Base-by-base conservation (phyloP, 2,797 vertebrate genomes). In the Selene dorsalis region DNA sequence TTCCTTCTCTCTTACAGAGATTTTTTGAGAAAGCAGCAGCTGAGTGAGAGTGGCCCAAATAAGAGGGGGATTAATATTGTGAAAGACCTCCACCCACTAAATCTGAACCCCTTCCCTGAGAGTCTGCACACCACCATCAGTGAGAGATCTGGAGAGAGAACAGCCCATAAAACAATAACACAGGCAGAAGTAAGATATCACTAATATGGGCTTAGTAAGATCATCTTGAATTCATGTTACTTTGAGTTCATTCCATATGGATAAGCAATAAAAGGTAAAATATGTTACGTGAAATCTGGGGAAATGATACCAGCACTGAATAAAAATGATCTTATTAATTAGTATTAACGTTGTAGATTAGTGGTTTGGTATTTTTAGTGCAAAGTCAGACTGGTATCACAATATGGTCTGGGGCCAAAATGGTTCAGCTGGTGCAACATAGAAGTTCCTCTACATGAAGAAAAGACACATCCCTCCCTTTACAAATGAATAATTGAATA, bases 31-130 rank as follows among this genome's bases (percentile, higher is more conserved):
- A 38, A 35, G 67, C 39, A 53, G 78, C 26, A 75, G 64, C 43
- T 56, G 69, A 2, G 80, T 30, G 79, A 73, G 32, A 63, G 66
- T 24, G 16, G 38, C 56, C 20, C 59, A 73, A 69, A 52, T 71
- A 64, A 80, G 58, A 81, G 10, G 28, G 24, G 77, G 77, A 78
- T 84, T 84, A 84, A 73, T 70, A 47, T 41, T 77, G 69, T 20
- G 55, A 55, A 17, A 55, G 20, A 32, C 55, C 59, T 56, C 43
- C 30, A 5, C 55, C 83, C 56, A 48, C 57, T 41, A 43, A 75
- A 67, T 59, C 75, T 72, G 73, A 81, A 71, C 74, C 53, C 26
- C 68, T 38, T 38, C n/a, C 47, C 11, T 20, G 53, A 80, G 84
- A 24, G 62, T 48, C 45, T 67, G 56, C 73, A 57, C 58, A 16